Base-by-base conservation (phyloP, 2,888 invertebrate genomes). In the Sympetrum striolatum region DNA sequence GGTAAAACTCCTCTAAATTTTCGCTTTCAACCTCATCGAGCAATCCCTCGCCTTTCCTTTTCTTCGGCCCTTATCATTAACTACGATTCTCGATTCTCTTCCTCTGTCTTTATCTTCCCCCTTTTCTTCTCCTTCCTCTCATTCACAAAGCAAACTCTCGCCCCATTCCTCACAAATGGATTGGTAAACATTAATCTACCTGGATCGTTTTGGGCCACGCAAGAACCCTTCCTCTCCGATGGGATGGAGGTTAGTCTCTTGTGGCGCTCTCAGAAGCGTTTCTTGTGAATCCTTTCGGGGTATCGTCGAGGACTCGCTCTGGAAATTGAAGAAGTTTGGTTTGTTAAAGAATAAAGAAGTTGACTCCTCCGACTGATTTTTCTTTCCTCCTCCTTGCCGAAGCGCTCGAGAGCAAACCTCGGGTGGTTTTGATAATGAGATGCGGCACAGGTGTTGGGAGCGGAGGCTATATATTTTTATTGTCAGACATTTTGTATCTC, bases 181-280 rank as follows among this genome's bases (percentile, higher is more conserved):
- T 86, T 86, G 86, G 86, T 86, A 86, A 86, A 86, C 86, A 86
- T 58, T 86, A 86, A 86, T 86, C 86, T 86, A 86, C 86, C 86
- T 86, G 86, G 86, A 86, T 86, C 86, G 86, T 86, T 86, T 60
- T 37, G 37, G 86, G 86, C 64, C 58, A 35, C 82, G 35, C 58
- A 58, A 58, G 35, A 35, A 44, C 81, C 8, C n/a, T 44, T 15
- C 14, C 81, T 48, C 10, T 81, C 22, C 58, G 15, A 18, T 31
- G 58, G 82, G 37, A 60, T 60, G 58, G 86, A 86, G 86, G 86
- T 86, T 86, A 86, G 86, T 86, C 86, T 86, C 86, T 86, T 86
- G 86, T 60, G 64, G 64, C 64, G 31, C 58, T 37, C 60, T 60
- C 22, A 37, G 86, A 58, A 82, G 15, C 86, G 35, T 86, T 86